Conservation (phyloP, 2,888 invertebrate species). For the Eulithis prunata region DNA sequence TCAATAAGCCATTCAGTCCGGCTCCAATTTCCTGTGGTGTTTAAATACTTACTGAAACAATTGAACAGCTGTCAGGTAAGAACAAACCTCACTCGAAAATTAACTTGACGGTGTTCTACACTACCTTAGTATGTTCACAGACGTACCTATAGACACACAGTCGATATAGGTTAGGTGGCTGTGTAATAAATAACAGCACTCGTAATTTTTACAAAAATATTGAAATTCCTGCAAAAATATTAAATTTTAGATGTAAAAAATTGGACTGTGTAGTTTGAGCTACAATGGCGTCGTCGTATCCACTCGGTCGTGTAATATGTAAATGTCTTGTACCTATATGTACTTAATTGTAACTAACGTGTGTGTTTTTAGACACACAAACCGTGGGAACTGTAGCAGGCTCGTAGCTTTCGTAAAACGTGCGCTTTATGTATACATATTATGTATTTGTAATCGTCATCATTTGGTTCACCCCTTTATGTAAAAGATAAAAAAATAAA, state of each 20-base stretch:
- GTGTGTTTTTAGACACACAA: constrained; percentile 9
- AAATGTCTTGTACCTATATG: neutral
- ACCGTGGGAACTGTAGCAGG: constrained; percentile 7
- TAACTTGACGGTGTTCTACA: neutral
- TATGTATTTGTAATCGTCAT: no score
- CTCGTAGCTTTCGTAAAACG: neutral
- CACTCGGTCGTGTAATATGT: neutral
- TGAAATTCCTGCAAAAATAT: no score
- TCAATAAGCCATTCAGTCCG: no score
- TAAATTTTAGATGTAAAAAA: no score
- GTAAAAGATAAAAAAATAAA: no score
- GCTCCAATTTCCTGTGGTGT: constrained; percentile 12
- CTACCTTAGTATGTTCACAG: neutral
- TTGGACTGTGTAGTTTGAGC: neutral
- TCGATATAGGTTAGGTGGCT: no score
- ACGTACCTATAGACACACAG: no score
- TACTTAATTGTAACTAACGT: neutral
- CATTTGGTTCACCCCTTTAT: no score
- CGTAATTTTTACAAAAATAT: no score
- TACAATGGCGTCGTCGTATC: neutral
- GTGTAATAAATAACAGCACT: no score
- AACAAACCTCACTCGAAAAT: constrained; percentile 3
- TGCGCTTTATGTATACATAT: no score
- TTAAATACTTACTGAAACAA: constrained; percentile 5
- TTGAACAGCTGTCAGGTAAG: constrained; percentile 9